Evolutionary conservation across 2,888 invertebrate genomes (phyloP), one percentile per base, ranked within the genome.

Genomic region (Acronicta psi): DNA sequence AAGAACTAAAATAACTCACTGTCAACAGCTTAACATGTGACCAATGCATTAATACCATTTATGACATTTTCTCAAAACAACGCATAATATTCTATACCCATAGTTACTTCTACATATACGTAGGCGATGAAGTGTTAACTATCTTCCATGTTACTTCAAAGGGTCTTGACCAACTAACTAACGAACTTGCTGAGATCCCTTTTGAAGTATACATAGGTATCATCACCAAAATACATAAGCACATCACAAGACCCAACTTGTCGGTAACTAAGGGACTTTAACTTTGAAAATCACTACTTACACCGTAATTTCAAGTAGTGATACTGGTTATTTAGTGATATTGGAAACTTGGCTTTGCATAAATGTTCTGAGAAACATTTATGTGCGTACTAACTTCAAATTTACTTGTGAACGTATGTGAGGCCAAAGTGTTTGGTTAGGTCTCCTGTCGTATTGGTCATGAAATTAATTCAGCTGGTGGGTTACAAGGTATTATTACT

Each of bases 171-270:
- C 41, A 60, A 61, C 72, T 59, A 38, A 65, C 59, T 60, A 64
- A 61, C 62, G 56, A 58, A 69, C 57, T 76, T 62, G 65, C 54
- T 56, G 41, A 40, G 66, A 72, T 59, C 73, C 54, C 73, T 72
- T 55, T 49, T 51, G 17, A 59, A 70, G 49, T 68, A 37, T 55
- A 36, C 18, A 16, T 41, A 71, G 42, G 68, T 69, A 69, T 65
- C 59, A 16, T 44, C 23, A 40, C 23, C 9, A 11, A 49, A 72
- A 67, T 67, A 72, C 42, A 34, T 72, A 60, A 69, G 60, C 65
- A 54, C 59, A 59, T 69, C 56, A 59, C 74, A 61, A 64, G 41
- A 44, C 47, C 54, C 29, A 56, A 66, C 63, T 76, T 59, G 54
- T 51, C 64, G 46, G 59, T 75, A 69, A 51, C 59, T 64, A 69